phyloP scores from a whole-genome alignment of 2,888 invertebrate genomes.

The Mesorhabditis spiculigera region DNA sequence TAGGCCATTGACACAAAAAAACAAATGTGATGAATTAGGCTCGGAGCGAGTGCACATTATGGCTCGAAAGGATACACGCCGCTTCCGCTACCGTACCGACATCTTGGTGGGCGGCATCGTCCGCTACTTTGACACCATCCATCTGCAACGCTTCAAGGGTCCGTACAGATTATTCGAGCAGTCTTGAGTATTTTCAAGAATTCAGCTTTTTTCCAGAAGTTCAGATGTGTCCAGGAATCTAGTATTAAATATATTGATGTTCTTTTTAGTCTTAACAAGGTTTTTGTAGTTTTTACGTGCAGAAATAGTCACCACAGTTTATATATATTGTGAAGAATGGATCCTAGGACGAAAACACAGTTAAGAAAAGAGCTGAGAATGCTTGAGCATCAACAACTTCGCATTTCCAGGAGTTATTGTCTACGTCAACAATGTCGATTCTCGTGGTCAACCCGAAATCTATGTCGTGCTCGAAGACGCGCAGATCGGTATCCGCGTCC shows the following conservation, averaged over 20 bases:
- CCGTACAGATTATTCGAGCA: too few species aligned
- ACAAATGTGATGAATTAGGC: conserved; percentile 9
- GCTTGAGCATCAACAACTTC: neutral
- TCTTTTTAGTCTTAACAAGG: too few species aligned
- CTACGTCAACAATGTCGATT: conserved; percentile 56
- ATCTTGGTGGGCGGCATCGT: conserved; percentile 57
- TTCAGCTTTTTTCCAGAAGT: too few species aligned
- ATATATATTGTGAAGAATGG: too few species aligned
- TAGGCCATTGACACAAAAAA: neutral
- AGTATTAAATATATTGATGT: too few species aligned
- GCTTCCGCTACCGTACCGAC: conserved; percentile 51
- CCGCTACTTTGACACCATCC: conserved; percentile 57
- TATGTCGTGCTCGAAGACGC: conserved; percentile 57
- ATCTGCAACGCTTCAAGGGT: conserved; percentile 54
- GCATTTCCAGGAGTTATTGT: conserved; percentile 48
- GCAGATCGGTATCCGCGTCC: conserved; percentile 45
- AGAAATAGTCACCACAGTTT: too few species aligned
- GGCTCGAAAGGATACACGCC: conserved; percentile 54
- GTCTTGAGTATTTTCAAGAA: too few species aligned
- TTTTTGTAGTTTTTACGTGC: too few species aligned
- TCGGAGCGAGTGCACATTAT: conserved; percentile 52
- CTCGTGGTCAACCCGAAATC: conserved; percentile 55
- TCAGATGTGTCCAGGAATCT: too few species aligned
- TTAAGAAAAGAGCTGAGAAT: neutral
- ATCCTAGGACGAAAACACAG: too few species aligned